These are phyloP conservation scores for Helicoverpa zea DNA, from an alignment of 1,140 invertebrate genomes.

Conservation along the genomic window DNA sequence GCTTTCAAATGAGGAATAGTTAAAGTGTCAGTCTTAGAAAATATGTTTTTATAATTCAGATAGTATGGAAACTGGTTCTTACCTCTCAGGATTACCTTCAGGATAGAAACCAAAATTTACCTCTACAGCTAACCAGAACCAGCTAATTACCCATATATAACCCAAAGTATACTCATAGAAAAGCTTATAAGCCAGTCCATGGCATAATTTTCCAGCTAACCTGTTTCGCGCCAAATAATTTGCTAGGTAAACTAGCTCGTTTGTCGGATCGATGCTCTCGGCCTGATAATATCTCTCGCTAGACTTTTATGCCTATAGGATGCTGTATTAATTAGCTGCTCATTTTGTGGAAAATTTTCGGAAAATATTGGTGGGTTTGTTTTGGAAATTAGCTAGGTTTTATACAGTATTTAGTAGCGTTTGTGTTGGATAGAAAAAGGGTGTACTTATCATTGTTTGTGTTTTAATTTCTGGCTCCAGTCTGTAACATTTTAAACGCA, in stretches of 20 bases:
- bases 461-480: too few relatives aligned
- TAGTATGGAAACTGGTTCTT: too few relatives aligned
- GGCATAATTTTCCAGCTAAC: constrained; percentile 36
- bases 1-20: too few relatives aligned
- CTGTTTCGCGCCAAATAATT: constrained; percentile 33
- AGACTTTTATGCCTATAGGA: constrained; percentile 16
- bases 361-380: not conserved
- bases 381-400: not conserved
- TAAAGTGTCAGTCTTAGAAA: too few relatives aligned
- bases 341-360: constrained; percentile 20
- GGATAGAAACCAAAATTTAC: too few relatives aligned
- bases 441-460: too few relatives aligned
- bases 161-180: not conserved
- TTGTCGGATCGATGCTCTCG: constrained; percentile 40
- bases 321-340: constrained; percentile 30
- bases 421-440: too few relatives aligned
- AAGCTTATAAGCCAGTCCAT: constrained; percentile 12
- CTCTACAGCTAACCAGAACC: too few relatives aligned
- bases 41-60: too few relatives aligned
- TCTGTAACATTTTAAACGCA: too few relatives aligned
- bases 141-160: too few relatives aligned
- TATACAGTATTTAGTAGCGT: not conserved
- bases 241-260: constrained; percentile 33
- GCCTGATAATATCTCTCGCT: constrained; percentile 23
- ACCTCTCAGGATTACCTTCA: too few relatives aligned